Percentiles rank a stretch among this genome's conserved stretches.
phyloP scores from a whole-genome alignment of 2,888 invertebrate species.

The Drosophila emarginata region DNA sequence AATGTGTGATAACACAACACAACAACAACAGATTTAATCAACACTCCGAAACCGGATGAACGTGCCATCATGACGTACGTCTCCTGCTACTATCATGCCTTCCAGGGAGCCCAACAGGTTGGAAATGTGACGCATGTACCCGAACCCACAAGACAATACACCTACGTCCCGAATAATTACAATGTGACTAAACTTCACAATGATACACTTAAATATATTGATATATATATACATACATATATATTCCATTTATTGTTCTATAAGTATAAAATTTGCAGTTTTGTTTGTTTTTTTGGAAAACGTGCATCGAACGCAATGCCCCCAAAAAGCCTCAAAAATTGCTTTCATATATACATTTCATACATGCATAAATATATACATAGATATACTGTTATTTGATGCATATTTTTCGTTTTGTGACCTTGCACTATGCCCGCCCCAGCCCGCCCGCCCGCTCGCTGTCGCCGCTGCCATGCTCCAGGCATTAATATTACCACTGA shows the following conservation, averaged over 20 bases:
- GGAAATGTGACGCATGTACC: conserved; percentile 83
- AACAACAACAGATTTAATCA: conserved; percentile 94
- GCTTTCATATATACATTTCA: conserved; percentile 20
- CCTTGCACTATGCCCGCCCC: not conserved
- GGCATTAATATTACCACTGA: conserved; percentile 11
- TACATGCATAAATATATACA: conserved; percentile 15
- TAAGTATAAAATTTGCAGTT: conserved; percentile 69
- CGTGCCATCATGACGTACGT: conserved; percentile 99
- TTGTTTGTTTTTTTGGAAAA: conserved; percentile 70
- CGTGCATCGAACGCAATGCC: conserved; percentile 33
- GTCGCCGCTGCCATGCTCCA: not conserved
- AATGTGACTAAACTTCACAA: conserved; percentile 83
- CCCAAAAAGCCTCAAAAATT: conserved; percentile 38
- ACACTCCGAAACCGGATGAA: conserved; percentile 99
- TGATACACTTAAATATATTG: conserved; percentile 81
- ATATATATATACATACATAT: conserved; percentile 48
- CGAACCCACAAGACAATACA: conserved; percentile 83
- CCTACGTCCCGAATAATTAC: conserved; percentile 83
- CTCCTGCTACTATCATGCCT: conserved; percentile 99
- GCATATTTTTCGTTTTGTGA: conserved; percentile 17
- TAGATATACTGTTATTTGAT: conserved; percentile 21
- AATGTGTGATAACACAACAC: conserved; percentile 11
- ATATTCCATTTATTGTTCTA: conserved; percentile 48
- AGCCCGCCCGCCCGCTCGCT: conserved; percentile 5
- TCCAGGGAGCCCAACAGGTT: conserved; percentile 99